Base-by-base conservation (phyloP, 1,140 invertebrate species). In the Bombus polaris region DNA sequence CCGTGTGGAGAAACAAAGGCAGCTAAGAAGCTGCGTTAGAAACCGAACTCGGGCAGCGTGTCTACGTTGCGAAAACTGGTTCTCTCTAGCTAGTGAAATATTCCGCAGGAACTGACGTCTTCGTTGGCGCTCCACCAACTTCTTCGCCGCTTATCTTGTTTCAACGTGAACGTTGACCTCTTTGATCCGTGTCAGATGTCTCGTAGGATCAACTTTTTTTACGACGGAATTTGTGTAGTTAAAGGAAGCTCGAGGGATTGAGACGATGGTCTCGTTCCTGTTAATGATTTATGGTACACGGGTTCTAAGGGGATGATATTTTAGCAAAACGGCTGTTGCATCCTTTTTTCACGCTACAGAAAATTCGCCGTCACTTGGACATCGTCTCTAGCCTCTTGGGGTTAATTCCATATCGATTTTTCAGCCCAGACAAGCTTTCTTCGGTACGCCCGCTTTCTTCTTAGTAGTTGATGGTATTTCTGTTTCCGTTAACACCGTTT, bases 61-160 rank as follows among this genome's bases (percentile, higher is more conserved):
- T 59, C 81, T 39, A 68, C 28, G 32, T 44, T 8, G 72, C n/a
- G 47, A 53, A 70, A 70, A 83, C 47, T 44, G 22, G 13, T 22
- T 66, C 32, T 22, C 42, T 28, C 5, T 10, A 62, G 39, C 59
- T 83, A 28, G 47, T 78, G 75, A 83, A 84, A 84, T 84, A 84
- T 84, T 79, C 75, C 66, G 22, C 37, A 8, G 66, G 5, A 37
- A 35, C 32, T 39, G 35, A 6, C 59, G 28, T 44, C 62, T 10
- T 68, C 42, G 28, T 53, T 22, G 28, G 25, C 35, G 71, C 6
- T 74, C 44, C 47, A 5, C 8, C 32, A 44, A 39, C n/a, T 42
- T 78, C 32, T 77, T 62, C 37, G 0, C 4, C 39, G 28, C 47
- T 66, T 15, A 18, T 32, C 32, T 32, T 12, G 35, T 57, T 62